These are phyloP conservation scores for Antechinus flavipes DNA, from an alignment of 2,113 vertebrate species.

Conservation along the genomic window DNA sequence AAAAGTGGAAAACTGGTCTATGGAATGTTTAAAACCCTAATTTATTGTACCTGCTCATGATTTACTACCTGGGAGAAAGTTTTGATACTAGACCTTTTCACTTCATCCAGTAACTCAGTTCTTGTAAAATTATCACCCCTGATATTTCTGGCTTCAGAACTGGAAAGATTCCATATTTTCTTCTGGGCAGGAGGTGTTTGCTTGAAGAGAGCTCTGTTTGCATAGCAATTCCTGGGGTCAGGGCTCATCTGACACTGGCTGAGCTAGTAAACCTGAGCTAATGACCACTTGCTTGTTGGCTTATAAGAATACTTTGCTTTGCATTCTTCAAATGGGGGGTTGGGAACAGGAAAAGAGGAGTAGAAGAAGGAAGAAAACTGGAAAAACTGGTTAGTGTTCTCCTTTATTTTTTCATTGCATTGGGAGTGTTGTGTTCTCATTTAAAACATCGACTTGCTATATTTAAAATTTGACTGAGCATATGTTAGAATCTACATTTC, in stretches of 20 bases:
- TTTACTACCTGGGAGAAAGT: background rate
- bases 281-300: constrained; percentile 47
- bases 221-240: constrained; percentile 44
- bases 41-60: background rate
- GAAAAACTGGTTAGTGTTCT: constrained; percentile 74
- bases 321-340: constrained; percentile 63
- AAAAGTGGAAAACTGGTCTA: background rate
- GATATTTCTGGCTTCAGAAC: constrained; percentile 18
- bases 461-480: background rate
- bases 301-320: constrained; percentile 47
- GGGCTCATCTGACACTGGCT: constrained; percentile 16
- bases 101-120: background rate
- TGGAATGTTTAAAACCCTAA: background rate
- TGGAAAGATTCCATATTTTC: constrained; percentile 51
- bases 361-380: constrained; percentile 52
- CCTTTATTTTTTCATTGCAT: constrained; percentile 37
- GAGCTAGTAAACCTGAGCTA: constrained; percentile 51
- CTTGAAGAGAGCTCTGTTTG: constrained; percentile 31
- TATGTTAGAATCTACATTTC: background rate
- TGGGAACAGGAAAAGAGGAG: background rate
- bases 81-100: fast-evolving
- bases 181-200: constrained; percentile 1
- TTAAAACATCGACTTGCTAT: constrained; percentile 1
- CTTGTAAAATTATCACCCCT: background rate
- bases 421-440: constrained; percentile 42